A percentile compares a stretch with the other conserved stretches of the same genome.
phyloP scores from a whole-genome alignment of 2,797 vertebrate genomes.

The Novumbra hubbsi region DNA sequence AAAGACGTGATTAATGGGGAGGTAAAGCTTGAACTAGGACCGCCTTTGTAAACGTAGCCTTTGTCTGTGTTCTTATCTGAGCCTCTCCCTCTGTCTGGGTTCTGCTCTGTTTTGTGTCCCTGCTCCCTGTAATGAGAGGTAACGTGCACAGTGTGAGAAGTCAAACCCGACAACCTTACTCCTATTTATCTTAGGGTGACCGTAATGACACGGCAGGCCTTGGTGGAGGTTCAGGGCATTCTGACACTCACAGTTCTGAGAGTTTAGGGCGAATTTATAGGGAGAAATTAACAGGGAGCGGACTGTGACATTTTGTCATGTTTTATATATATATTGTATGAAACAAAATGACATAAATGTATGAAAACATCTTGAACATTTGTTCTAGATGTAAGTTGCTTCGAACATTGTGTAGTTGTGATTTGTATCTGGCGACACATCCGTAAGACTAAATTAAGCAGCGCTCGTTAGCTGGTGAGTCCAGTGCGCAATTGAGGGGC shows the following conservation, averaged over 20 bases:
- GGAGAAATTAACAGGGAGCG: not conserved
- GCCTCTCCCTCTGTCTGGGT: constrained; percentile 2
- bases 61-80: not conserved
- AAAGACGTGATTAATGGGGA: no score
- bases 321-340: not conserved
- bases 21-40: no score
- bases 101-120: constrained; percentile 28
- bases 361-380: not conserved
- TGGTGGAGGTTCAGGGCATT: constrained; percentile 24
- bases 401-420: not conserved
- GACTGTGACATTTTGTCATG: no score
- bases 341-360: not conserved
- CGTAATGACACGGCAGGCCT: constrained; percentile 39
- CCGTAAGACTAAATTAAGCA: constrained; percentile 28
- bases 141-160: constrained; percentile 29
- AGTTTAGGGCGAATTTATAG: not conserved
- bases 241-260: constrained; percentile 21
- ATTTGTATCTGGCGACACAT: not conserved
- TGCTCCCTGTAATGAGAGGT: constrained; percentile 41
- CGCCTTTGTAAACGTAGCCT: not conserved
- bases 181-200: constrained; percentile 24
- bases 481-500: constrained; percentile 43
- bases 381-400: not conserved
- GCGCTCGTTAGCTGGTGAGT: constrained; percentile 37
- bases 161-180: constrained; percentile 25